Evolutionary conservation across 35 echinoderm and acorn worm genomes (phyloP).

Genomic region (Anneissia japonica): DNA sequence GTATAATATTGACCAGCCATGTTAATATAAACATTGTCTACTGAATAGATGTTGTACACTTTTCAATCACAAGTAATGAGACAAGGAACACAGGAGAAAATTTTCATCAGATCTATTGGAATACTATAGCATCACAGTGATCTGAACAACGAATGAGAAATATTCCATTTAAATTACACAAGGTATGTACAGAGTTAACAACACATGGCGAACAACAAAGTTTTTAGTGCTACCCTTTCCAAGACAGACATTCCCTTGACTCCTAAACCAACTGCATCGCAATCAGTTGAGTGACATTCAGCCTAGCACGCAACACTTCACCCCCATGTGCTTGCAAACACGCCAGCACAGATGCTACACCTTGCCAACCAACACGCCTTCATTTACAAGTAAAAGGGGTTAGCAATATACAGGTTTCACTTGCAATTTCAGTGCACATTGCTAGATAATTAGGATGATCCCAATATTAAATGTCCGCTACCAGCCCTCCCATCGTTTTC

Average conservation of each 20-base stretch:
- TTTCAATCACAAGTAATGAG: background rate
- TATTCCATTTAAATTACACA: constrained; percentile 1
- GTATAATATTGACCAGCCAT: too few relatives aligned
- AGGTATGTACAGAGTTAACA: background rate
- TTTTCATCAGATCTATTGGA: background rate
- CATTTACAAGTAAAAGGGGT: background rate
- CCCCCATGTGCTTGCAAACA: background rate
- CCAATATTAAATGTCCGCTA: background rate
- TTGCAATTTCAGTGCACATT: background rate
- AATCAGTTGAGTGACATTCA: background rate
- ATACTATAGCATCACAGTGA: background rate
- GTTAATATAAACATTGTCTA: too few relatives aligned
- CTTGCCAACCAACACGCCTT: background rate
- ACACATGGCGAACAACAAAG: background rate
- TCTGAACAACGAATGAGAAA: background rate
- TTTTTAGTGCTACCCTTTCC: background rate
- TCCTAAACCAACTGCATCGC: background rate
- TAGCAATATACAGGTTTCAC: background rate
- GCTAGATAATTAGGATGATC: background rate
- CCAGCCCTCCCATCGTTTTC: background rate
- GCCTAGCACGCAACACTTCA: background rate
- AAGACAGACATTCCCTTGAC: background rate
- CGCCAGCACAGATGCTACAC: background rate
- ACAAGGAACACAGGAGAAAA: background rate
- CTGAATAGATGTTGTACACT: too few relatives aligned